Base-by-base conservation (phyloP, 1,140 invertebrate species). In the Trigoniulus corallinus region DNA sequence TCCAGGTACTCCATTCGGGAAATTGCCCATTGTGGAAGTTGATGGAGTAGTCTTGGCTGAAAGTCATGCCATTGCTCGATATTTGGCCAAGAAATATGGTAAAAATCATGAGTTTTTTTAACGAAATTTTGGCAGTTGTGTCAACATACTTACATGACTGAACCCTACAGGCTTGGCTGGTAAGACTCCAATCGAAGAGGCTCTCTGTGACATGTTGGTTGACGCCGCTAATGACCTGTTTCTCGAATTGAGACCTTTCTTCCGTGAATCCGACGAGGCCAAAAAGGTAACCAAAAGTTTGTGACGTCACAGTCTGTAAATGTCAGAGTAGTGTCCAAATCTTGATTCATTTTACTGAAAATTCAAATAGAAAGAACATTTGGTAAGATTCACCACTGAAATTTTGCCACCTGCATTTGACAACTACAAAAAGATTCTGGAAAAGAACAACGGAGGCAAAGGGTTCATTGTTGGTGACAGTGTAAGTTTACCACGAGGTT, bases 1-100 rank as follows among this genome's bases (percentile, higher is more conserved):
- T 39, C 27, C 55, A 72, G 52, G 40, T 21, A 54, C 47, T 37
- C 52, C 52, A 0, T 56, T 56, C 51, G 54, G 54, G 25, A 46
- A 54, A 46, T 22, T 56, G 18, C 54, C 54, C 22, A 34, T 55
- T 22, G 42, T 55, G 43, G 43, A 50, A 39, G 22, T 55, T 24
- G 55, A 56, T 51, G 53, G 50, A 18, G 42, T 48, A 22, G 45
- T 26, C 4, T 26, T 54, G 1, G 42, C 45, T 25, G 45, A 56
- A 27, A 48, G 45, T 25, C 23, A 43, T 1, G 48, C 55, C 20
- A 56, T 56, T 20, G 50, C 49, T 15, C 27, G 53, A n/a, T 54
- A 51, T 45, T 46, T 54, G 25, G 55, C 55, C 20, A 48, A 45
- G 10, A 46, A 51, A 27, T 56, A 43, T 25, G 55, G 55, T 54